Percentiles rank a stretch among this genome's conserved stretches.
phyloP scores from a whole-genome alignment of 2,888 invertebrate species.

The Lasioglossum lativentre region DNA sequence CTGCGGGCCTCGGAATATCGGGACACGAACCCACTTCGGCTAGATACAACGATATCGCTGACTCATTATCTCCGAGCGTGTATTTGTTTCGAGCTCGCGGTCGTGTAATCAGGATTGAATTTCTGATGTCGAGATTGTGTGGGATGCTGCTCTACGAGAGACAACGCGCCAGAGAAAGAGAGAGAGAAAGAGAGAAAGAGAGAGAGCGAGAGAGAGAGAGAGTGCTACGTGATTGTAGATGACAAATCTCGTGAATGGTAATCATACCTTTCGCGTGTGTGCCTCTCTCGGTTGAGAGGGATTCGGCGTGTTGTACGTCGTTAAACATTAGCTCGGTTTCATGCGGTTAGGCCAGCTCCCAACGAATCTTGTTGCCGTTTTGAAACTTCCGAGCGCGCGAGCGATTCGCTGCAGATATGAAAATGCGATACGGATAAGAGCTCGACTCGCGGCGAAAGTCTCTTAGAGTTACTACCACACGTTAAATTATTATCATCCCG shows the following conservation, averaged over 20 bases:
- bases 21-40: not conserved
- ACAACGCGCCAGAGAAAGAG: not conserved
- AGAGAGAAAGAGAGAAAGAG: not conserved
- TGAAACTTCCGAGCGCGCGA: not conserved
- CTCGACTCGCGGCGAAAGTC: not conserved
- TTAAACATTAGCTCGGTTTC: not conserved
- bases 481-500: not conserved
- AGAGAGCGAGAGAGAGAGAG: not conserved
- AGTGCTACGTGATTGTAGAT: not conserved
- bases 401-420: not conserved
- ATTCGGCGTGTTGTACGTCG: not conserved
- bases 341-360: not conserved
- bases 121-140: constrained; percentile 8
- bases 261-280: not conserved
- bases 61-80: constrained; percentile 7
- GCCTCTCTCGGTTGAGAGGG: not conserved
- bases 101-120: constrained; percentile 13
- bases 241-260: constrained; percentile 8
- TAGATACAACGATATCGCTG: constrained; percentile 3
- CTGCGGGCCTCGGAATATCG: not conserved
- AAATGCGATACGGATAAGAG: not conserved
- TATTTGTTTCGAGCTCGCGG: constrained; percentile 8
- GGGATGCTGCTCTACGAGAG: not conserved
- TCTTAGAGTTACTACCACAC: not conserved
- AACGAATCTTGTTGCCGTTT: constrained; percentile 5